Evolutionary conservation across 2,888 invertebrate genomes (phyloP).

Genomic region (Chloroclysta siterata): DNA sequence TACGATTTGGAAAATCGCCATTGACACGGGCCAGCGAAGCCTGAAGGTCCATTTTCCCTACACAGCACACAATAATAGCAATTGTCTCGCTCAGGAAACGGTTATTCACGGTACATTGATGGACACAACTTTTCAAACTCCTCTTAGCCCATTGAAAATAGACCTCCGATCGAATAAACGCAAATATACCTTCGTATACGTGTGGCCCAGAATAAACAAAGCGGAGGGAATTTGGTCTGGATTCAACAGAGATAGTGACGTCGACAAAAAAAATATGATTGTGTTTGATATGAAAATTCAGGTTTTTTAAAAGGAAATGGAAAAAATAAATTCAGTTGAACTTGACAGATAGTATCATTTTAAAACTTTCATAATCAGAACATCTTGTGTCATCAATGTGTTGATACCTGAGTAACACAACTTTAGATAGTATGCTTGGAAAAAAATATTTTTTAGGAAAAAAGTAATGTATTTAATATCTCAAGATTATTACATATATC

Average conservation of each 20-base stretch:
- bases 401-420: too few relatives aligned
- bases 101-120: constrained; percentile 67
- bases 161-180: constrained; percentile 20
- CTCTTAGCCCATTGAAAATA: constrained; percentile 45
- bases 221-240: background rate
- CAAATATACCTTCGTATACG: constrained; percentile 8
- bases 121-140: constrained; percentile 58
- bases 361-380: too few relatives aligned
- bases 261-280: too few relatives aligned
- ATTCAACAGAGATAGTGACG: background rate
- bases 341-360: too few relatives aligned
- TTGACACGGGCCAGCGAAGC: constrained; percentile 75
- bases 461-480: too few relatives aligned
- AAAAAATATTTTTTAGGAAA: too few relatives aligned
- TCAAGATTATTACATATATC: too few relatives aligned
- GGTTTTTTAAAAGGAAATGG: too few relatives aligned
- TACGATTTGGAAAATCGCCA: constrained; percentile 72
- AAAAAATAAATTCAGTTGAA: too few relatives aligned
- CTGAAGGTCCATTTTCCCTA: constrained; percentile 81
- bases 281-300: too few relatives aligned
- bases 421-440: too few relatives aligned
- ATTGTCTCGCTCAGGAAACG: constrained; percentile 80
- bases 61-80: constrained; percentile 64
- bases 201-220: background rate
- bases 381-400: too few relatives aligned